phyloP scores from a whole-genome alignment of 2,113 vertebrate genomes.

The Carlito syrichta region DNA sequence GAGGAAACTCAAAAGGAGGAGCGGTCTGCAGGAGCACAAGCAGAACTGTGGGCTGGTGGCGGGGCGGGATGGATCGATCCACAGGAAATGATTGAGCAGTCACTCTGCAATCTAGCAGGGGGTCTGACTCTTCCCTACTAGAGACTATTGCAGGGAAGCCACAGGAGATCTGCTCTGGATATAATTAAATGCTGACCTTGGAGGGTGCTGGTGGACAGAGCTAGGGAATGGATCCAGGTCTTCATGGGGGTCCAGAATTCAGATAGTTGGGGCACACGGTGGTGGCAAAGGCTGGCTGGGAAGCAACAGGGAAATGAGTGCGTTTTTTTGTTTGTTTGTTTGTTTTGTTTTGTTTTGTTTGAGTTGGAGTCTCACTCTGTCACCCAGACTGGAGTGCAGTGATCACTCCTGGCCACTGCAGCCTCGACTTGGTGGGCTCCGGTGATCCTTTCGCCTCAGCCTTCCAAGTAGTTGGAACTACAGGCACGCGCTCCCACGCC shows the following conservation, averaged over 20 bases:
- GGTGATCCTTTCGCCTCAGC: too few species aligned
- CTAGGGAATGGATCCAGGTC: not conserved
- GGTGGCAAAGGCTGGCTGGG: not conserved
- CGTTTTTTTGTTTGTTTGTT: too few species aligned
- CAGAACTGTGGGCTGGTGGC: not conserved
- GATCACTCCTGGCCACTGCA: too few species aligned
- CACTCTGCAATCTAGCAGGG: not conserved
- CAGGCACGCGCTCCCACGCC: too few species aligned
- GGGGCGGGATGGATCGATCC: rapidly evolving
- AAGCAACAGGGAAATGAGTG: not conserved
- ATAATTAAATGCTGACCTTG: not conserved
- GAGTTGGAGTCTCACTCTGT: too few species aligned
- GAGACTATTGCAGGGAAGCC: not conserved
- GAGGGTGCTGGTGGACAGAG: not conserved
- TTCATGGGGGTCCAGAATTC: not conserved
- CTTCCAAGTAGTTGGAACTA: too few species aligned
- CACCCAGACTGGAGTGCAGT: too few species aligned
- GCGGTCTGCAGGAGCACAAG: rapidly evolving
- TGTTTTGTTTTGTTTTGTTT: too few species aligned
- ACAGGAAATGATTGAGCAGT: not conserved
- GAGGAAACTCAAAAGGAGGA: not conserved
- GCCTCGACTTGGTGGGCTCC: too few species aligned
- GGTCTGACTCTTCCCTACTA: too few species aligned
- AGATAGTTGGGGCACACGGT: not conserved
- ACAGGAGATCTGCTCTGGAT: not conserved